Evolutionary conservation across 2,113 vertebrate genomes (phyloP).

Genomic region (Notiomystis cincta): DNA sequence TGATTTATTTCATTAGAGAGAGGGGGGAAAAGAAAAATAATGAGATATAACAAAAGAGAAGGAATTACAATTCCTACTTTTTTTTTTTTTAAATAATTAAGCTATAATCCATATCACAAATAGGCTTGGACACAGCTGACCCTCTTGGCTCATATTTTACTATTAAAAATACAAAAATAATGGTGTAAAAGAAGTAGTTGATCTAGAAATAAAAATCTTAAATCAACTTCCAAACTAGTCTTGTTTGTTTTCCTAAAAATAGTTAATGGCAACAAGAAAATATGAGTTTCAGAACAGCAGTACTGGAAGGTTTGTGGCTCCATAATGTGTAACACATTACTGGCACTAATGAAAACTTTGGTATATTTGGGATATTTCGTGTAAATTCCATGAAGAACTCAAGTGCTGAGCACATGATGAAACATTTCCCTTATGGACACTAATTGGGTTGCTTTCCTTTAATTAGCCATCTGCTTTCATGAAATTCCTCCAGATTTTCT

Average conservation of each 20-base stretch:
- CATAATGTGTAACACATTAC: not conserved
- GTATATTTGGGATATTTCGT: not conserved
- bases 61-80: not conserved
- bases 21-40: not conserved
- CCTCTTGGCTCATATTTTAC: not conserved
- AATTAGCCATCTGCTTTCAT: conserved; percentile 13
- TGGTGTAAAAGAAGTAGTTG: not conserved
- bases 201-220: not conserved
- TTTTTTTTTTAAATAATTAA: not conserved
- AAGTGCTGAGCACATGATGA: not conserved
- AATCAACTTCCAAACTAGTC: not conserved
- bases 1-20: not conserved
- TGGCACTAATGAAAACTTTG: not conserved
- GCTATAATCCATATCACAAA: not conserved
- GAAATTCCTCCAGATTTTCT: not conserved
- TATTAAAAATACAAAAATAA: not conserved
- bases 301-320: not conserved
- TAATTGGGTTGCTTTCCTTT: not conserved
- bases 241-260: not conserved
- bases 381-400: not conserved
- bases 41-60: not conserved
- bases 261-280: not conserved
- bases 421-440: not conserved
- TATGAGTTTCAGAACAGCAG: not conserved
- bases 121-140: not conserved